Evolutionary conservation across 2,888 invertebrate genomes (phyloP), one percentile per base, ranked within the genome.

Genomic region (Andrena fulva): DNA sequence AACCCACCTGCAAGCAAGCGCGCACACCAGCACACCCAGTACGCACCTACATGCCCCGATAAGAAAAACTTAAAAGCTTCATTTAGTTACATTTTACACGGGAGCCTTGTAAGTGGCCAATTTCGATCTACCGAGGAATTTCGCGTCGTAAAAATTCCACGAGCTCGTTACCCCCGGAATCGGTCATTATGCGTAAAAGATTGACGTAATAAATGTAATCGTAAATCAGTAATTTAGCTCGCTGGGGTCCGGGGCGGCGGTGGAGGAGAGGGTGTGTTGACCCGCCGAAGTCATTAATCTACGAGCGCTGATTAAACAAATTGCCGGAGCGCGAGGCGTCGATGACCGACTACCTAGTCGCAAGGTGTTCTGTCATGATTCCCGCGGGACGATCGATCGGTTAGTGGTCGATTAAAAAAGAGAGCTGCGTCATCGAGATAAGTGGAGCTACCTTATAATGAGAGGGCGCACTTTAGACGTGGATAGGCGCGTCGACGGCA

Each of bases 371-470:
- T 59, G 59, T 68, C 73, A 67, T 64, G 87, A 88, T 89, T 89
- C 77, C 70, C 70, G 74, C 70, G 75, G 56, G 70, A 24, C 75
- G 87, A 89, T 87, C 87, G 85, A 87, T 88, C 87, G 87, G 73
- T 85, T 82, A 75, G 77, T 77, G 73, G 29, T 67, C 85, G 85
- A 86, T 89, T 86, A 87, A 87, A 88, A 89, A 86, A 81, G 80
- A 80, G 69, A 79, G 72, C 87, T 77, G 77, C 84, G 80, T 89
- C 88, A 86, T 90, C 82, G 85, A 80, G 84, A 85, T 88, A 85
- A 90, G 87, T 86, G 79, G 77, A 77, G 81, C 85, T 87, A 88
- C 79, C 85, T 88, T 85, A 84, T 90, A 90, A 90, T 88, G 82
- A 90, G 87, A 85, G 86, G 82, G 86, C 84, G 80, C 87, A 76